Conservation (phyloP, 2,888 invertebrate genomes). For the Nezara viridula region DNA sequence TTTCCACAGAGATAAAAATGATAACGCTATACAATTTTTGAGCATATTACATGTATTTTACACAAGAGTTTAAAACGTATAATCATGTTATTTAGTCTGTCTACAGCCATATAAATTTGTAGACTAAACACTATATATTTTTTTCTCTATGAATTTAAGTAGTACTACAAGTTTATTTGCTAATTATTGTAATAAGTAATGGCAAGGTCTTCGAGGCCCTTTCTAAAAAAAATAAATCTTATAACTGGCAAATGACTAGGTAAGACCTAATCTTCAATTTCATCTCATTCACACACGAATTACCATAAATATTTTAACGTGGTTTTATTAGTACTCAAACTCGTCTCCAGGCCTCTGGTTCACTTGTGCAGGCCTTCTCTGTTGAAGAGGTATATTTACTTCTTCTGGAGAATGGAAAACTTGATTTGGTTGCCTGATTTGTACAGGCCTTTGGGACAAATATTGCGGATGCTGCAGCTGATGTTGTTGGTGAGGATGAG, state of each 20-base stretch:
- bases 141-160: neutral
- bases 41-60: neutral
- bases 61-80: neutral
- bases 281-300: slow-evolving; percentile 8
- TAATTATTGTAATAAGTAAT: neutral
- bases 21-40: neutral
- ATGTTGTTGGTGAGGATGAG: slow-evolving; percentile 66
- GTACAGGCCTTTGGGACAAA: slow-evolving; percentile 67
- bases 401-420: slow-evolving; percentile 89
- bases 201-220: neutral
- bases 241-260: slow-evolving; percentile 32
- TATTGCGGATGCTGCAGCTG: slow-evolving; percentile 66
- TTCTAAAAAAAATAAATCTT: neutral
- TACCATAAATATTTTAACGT: neutral
- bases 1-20: neutral
- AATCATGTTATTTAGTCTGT: neutral
- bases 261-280: slow-evolving; percentile 41
- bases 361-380: slow-evolving; percentile 76
- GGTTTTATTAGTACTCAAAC: slow-evolving; percentile 59
- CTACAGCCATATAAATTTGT: neutral
- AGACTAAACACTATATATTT: neutral
- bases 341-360: slow-evolving; percentile 60
- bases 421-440: slow-evolving; percentile 70
- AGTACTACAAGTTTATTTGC: neutral
- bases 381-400: slow-evolving; percentile 87